Base-by-base conservation (phyloP, 2,797 vertebrate species). In the Emydoidea blandingii region DNA sequence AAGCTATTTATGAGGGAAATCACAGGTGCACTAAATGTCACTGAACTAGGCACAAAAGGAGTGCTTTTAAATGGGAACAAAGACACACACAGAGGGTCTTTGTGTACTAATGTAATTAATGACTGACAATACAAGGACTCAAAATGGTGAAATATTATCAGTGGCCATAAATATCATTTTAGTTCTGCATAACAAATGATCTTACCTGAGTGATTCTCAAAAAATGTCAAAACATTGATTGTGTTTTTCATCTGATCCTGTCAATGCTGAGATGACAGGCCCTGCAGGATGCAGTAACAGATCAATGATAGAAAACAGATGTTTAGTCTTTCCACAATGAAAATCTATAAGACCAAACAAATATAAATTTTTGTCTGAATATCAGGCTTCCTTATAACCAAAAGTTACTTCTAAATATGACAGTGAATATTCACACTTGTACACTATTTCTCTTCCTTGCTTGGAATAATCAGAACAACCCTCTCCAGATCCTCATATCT, bases 141-240 rank as follows among this genome's bases (percentile, higher is more conserved):
- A 96, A 96, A 94, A 88, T 95, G 93, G 95, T 95, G 94, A 97
- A 93, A 97, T 81, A 97, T 97, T 97, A 97, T 96, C 90, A 95
- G 96, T 94, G 96, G 95, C 95, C 97, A 96, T 96, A 96, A 96
- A 96, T 97, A 94, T 97, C 93, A 92, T 95, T 97, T 97, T 96
- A 96, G 95, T 96, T 97, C 97, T 97, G 96, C 96, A 97, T 93
- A 96, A 96, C 95, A 97, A 98, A 96, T 98, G 96, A 97, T 97
- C 97, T 98, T 97, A 98, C 97, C 97, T 98, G 96, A 96, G 92
- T 97, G 96, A 98, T 98, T 97, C 96, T 96, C 98, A 98, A 98
- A 98, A 97, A 98, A 98, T 97, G 96, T 97, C 97, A 98, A 97
- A 96, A 97, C 94, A 97, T 95, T 95, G 96, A 97, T 98, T 98